Conservation (phyloP, 2,888 invertebrate species). For the Danaus chrysippus region DNA sequence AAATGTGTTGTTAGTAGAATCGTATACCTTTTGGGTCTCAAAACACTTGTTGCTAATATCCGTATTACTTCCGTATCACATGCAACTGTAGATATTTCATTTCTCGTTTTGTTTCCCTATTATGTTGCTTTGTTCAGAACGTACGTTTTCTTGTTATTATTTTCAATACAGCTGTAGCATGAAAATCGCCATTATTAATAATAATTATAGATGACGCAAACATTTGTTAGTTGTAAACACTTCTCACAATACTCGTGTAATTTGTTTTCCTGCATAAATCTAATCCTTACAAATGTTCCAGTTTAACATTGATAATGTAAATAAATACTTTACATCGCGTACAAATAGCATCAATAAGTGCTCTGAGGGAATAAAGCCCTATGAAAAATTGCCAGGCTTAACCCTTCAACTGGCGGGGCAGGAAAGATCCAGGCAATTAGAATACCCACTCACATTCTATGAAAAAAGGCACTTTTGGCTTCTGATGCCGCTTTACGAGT, state of each 20-base stretch:
- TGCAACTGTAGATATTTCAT: too few relatives aligned
- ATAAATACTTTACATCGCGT: conserved; percentile 43
- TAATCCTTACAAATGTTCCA: conserved; percentile 30
- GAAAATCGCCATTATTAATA: too few relatives aligned
- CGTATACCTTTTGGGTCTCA: too few relatives aligned
- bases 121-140: too few relatives aligned
- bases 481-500: background rate
- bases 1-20: too few relatives aligned
- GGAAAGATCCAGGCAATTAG: conserved; percentile 43
- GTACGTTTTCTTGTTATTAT: too few relatives aligned
- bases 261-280: conserved; percentile 8
- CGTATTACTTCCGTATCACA: too few relatives aligned
- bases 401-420: conserved; percentile 45
- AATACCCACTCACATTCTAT: conserved; percentile 37
- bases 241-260: conserved; percentile 5
- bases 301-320: conserved; percentile 33
- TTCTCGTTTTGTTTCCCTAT: too few relatives aligned
- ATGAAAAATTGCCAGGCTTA: conserved; percentile 50
- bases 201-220: too few relatives aligned
- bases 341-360: conserved; percentile 46
- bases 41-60: too few relatives aligned
- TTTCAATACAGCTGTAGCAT: too few relatives aligned
- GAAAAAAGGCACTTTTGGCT: conserved; percentile 26
- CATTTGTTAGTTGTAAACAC: conserved; percentile 5
- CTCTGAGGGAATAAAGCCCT: conserved; percentile 37